Evolutionary conservation across 2,888 invertebrate species (phyloP).

Genomic region (Pecten maximus): DNA sequence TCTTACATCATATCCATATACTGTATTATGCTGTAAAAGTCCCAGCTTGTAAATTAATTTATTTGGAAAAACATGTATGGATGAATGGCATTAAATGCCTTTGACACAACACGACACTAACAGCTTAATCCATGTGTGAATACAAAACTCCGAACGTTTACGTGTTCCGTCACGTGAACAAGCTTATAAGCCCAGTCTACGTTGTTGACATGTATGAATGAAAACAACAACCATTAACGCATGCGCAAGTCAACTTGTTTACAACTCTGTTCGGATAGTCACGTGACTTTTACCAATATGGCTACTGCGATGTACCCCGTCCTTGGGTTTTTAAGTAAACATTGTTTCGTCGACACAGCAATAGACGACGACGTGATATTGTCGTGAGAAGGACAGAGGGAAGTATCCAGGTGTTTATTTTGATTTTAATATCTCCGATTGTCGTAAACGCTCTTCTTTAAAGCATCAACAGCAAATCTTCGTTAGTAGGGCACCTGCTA

Average conservation of each 20-base stretch:
- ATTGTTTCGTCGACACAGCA: not conserved
- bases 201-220: slow-evolving; percentile 37
- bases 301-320: slow-evolving; percentile 27
- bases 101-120: too few relatives aligned
- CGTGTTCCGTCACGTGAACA: not conserved
- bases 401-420: not conserved
- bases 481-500: not conserved
- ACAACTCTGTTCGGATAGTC: slow-evolving; percentile 20
- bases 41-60: too few relatives aligned
- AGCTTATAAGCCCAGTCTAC: not conserved
- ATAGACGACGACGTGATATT: not conserved
- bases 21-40: too few relatives aligned
- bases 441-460: not conserved
- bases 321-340: slow-evolving; percentile 29
- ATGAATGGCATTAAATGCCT: too few relatives aligned
- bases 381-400: not conserved
- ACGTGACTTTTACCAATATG: slow-evolving; percentile 27
- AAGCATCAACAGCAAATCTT: not conserved
- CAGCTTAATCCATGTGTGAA: not conserved
- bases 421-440: not conserved
- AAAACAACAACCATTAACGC: slow-evolving; percentile 41
- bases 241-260: not conserved
- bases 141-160: not conserved
- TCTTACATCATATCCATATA: too few relatives aligned
- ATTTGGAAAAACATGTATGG: too few relatives aligned